These are phyloP conservation scores for Mongoloraphidia duomilia DNA, from an alignment of 2,888 invertebrate species.

Conservation along the genomic window DNA sequence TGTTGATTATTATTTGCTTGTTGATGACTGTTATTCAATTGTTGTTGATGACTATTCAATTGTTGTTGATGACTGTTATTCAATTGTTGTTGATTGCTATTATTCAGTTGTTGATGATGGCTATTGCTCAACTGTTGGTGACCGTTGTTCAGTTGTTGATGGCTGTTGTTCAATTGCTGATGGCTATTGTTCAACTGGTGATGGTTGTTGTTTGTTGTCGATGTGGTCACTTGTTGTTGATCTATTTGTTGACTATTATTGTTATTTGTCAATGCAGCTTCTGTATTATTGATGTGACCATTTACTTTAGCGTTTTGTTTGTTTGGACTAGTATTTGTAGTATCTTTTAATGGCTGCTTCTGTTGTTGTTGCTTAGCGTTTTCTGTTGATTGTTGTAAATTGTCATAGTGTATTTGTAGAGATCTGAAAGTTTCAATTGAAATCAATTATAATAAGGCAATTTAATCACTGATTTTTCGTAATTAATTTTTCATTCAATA, in stretches of 20 bases:
- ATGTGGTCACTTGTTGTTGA: constrained; percentile 21
- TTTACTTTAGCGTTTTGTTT: neutral
- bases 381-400: constrained; percentile 34
- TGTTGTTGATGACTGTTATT: too few relatives aligned
- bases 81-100: too few relatives aligned
- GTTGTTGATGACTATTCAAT: too few relatives aligned
- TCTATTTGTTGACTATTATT: constrained; percentile 19
- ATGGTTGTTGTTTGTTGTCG: neutral
- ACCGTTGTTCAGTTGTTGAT: too few relatives aligned
- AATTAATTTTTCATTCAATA: too few relatives aligned
- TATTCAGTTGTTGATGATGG: too few relatives aligned
- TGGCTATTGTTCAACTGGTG: neutral
- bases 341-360: constrained; percentile 29
- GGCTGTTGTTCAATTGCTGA: too few relatives aligned
- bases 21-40: too few relatives aligned
- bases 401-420: constrained; percentile 46
- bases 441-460: constrained; percentile 23
- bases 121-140: too few relatives aligned
- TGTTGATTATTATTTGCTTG: constrained; percentile 15
- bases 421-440: constrained; percentile 33
- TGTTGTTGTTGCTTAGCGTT: constrained; percentile 19
- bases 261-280: constrained; percentile 16
- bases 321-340: constrained; percentile 25
- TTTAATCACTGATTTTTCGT: too few relatives aligned
- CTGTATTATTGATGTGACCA: constrained; percentile 20